These are phyloP conservation scores for Pogonocherus hispidulus DNA, from an alignment of 2,888 invertebrate species.

Conservation along the genomic window DNA sequence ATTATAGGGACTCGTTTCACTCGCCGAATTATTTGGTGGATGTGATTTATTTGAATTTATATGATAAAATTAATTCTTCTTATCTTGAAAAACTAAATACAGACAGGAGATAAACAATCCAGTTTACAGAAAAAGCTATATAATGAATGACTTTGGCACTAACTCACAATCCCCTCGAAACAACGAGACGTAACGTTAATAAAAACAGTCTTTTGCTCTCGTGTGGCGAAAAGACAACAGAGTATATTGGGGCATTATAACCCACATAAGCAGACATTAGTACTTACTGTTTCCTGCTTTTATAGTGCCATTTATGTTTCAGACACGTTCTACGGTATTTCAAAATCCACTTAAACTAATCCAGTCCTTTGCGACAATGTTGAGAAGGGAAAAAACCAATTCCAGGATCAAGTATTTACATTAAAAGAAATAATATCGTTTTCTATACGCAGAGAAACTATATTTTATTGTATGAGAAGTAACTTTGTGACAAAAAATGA, in stretches of 20 bases:
- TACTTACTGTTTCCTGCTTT: neutral
- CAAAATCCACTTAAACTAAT: slow-evolving; percentile 4
- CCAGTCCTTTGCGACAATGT: neutral
- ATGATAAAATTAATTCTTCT: too few species aligned
- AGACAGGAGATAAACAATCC: too few species aligned
- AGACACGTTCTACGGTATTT: neutral
- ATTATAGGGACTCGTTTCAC: too few species aligned
- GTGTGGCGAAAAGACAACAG: neutral
- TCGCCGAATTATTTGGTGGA: too few species aligned
- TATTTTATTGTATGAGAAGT: too few species aligned
- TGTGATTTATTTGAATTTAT: too few species aligned
- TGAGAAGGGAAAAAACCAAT: neutral
- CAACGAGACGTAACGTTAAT: neutral
- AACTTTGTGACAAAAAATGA: too few species aligned
- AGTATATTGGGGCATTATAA: neutral
- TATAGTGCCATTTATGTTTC: neutral
- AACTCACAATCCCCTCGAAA: neutral
- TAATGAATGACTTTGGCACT: too few species aligned
- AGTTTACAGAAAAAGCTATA: too few species aligned
- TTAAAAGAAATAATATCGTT: neutral
- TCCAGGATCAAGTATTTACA: neutral
- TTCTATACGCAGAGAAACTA: too few species aligned
- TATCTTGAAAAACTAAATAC: too few species aligned
- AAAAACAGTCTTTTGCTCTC: neutral
- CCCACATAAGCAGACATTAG: slow-evolving; percentile 1